A percentile compares a stretch with the other conserved stretches of the same genome.
Evolutionary conservation across 30 jellyfish, hydroid and myxozoan species (phyloP).

Genomic region (Turritopsis rubra): DNA sequence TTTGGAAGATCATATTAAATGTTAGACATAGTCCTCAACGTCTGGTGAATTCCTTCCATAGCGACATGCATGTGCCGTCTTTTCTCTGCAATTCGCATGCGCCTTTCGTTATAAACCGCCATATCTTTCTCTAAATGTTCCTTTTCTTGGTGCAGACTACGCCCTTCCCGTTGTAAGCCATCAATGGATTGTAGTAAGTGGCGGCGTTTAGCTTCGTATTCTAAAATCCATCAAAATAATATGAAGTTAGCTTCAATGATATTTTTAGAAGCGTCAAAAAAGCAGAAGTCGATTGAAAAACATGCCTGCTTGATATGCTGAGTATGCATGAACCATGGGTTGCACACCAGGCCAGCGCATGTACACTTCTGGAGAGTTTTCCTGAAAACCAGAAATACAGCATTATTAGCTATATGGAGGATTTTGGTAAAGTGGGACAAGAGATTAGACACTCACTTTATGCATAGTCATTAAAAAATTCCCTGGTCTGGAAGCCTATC

Average conservation of each 20-base stretch:
- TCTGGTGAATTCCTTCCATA: conserved; percentile 18
- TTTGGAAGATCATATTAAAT: neutral
- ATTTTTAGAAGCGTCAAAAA: neutral
- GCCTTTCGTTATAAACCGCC: conserved; percentile 42
- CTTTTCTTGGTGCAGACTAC: conserved; percentile 34
- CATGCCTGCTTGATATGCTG: conserved; percentile 63
- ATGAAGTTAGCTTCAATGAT: no score
- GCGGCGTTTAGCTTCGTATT: conserved; percentile 47
- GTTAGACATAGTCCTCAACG: conserved; percentile 27
- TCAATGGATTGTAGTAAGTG: conserved; percentile 38
- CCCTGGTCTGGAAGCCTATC: no score
- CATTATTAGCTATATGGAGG: no score
- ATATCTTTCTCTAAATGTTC: conserved; percentile 71
- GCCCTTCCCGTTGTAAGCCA: conserved; percentile 47
- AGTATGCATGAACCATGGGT: conserved; percentile 41
- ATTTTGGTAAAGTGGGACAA: no score
- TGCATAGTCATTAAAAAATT: no score
- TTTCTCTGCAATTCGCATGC: conserved; percentile 35
- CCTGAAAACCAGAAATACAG: neutral
- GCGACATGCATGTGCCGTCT: conserved; percentile 31
- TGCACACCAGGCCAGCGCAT: conserved; percentile 76
- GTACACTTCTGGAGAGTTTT: neutral
- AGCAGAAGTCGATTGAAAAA: neutral
- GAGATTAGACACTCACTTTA: no score
- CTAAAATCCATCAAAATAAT: conserved; percentile 23